These are phyloP conservation scores for Xanthorhoe designata DNA, from an alignment of 2,888 invertebrate species.

Conservation along the genomic window DNA sequence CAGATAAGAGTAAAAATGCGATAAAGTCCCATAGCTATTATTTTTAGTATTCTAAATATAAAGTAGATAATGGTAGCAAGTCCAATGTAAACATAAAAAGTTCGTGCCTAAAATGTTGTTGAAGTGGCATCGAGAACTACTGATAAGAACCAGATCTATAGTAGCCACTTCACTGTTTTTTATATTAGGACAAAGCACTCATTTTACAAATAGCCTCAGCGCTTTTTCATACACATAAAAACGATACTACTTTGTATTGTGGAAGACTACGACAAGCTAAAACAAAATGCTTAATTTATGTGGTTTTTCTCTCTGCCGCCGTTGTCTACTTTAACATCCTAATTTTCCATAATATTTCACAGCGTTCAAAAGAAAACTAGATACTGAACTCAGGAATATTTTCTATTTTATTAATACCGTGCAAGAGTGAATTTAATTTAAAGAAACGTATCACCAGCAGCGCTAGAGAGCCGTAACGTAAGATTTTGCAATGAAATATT, in stretches of 20 bases:
- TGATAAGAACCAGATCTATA: not conserved
- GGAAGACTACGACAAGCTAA: too few relatives aligned
- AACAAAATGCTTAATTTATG: too few relatives aligned
- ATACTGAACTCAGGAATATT: not conserved
- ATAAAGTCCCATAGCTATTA: too few relatives aligned
- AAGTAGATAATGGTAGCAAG: not conserved
- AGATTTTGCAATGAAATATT: not conserved
- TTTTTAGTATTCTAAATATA: not conserved
- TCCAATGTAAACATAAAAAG: not conserved
- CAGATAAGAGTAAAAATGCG: too few relatives aligned
- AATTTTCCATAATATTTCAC: too few relatives aligned
- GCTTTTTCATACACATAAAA: too few relatives aligned
- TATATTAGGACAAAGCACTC: too few relatives aligned
- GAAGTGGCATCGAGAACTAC: not conserved
- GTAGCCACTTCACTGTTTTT: not conserved
- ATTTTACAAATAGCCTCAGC: too few relatives aligned
- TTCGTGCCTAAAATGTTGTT: not conserved
- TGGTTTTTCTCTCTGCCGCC: too few relatives aligned
- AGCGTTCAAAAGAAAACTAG: not conserved
- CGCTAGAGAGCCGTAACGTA: not conserved
- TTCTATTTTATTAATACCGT: not conserved
- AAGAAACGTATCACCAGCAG: not conserved
- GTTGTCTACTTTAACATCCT: too few relatives aligned
- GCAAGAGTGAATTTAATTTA: not conserved
- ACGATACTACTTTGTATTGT: too few relatives aligned